Evolutionary conservation across 2,888 invertebrate genomes (phyloP).

Genomic region (Drosophila anceps): DNA sequence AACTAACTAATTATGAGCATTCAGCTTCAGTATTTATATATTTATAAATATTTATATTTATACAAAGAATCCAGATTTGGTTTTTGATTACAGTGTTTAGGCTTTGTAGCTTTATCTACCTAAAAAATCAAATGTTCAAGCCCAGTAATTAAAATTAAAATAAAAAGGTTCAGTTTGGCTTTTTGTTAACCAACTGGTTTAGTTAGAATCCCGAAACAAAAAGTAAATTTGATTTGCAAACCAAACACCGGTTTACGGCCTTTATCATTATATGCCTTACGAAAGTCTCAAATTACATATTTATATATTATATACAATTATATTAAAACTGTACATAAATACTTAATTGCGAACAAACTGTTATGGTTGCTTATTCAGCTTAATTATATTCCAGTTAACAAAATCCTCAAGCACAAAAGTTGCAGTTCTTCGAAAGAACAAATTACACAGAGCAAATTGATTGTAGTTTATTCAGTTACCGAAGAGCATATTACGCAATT

Average conservation of each 20-base stretch:
- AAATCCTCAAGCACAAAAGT: neutral
- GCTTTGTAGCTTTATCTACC: too few species aligned
- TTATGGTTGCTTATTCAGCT: neutral
- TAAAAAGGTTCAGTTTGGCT: too few species aligned
- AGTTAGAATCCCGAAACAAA: too few species aligned
- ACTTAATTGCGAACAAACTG: neutral
- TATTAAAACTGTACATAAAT: neutral
- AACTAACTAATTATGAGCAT: neutral
- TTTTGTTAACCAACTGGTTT: too few species aligned
- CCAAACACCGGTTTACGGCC: neutral
- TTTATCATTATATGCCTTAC: neutral
- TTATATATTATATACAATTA: neutral
- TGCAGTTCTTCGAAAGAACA: neutral
- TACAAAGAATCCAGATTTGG: neutral
- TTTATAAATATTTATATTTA: neutral
- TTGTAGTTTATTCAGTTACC: neutral
- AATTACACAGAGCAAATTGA: neutral
- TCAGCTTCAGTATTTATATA: neutral
- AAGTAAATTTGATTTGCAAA: neutral
- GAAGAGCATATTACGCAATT: constrained; percentile 14
- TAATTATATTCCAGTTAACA: neutral
- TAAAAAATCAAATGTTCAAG: too few species aligned
- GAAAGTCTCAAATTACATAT: neutral
- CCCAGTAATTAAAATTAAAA: too few species aligned
- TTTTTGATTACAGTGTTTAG: neutral